Base-by-base conservation (phyloP, 2,888 invertebrate genomes). In the Panopea generosa region DNA sequence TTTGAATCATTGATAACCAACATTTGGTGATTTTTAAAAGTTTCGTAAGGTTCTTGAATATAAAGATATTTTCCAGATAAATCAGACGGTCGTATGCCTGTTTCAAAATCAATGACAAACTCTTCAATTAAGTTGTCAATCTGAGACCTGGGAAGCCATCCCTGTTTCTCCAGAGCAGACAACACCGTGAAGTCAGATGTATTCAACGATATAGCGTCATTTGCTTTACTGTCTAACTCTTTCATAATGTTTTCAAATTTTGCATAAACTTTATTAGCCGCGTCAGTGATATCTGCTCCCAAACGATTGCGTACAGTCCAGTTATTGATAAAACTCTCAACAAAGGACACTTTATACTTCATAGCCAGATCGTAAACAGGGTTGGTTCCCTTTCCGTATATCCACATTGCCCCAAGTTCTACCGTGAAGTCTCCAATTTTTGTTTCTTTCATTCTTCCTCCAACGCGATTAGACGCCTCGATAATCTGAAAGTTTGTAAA, bases 401-500 rank as follows among this genome's bases (percentile, higher is more conserved):
- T 63, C 67, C 63, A 77, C 50, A 59, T 60, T 16, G 67, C 75
- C 6, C 79, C 79, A 14, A 53, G 14, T 40, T 79, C 72, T 2
- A 79, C 75, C 0, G 75, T 76, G 27, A 52, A 65, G 11, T 50
- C 60, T 4, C 72, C 72, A 18, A 79, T 33, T 11, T 33, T 45
- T 0, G 52, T 53, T n/a, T 62, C 38, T 40, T 57, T 68, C 11
- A 76, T 62, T 6, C 79, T 63, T 11, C 79, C 79, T 0, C 79
- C 79, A 9, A 75, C 45, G 7, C 66, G 16, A 24, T 60, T 27
- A 7, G 71, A 55, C 1, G 67, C 79, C 43, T 79, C 79, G 1
- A 79, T 20, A 18, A 79, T 68, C 52, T 62, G 18, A 66, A 79
- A 72, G 69, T 79, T 68, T 16, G 40, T 38, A 53, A 68, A 55